Evolutionary conservation across 2,113 vertebrate genomes (phyloP).

Genomic region (Prunella himalayana): DNA sequence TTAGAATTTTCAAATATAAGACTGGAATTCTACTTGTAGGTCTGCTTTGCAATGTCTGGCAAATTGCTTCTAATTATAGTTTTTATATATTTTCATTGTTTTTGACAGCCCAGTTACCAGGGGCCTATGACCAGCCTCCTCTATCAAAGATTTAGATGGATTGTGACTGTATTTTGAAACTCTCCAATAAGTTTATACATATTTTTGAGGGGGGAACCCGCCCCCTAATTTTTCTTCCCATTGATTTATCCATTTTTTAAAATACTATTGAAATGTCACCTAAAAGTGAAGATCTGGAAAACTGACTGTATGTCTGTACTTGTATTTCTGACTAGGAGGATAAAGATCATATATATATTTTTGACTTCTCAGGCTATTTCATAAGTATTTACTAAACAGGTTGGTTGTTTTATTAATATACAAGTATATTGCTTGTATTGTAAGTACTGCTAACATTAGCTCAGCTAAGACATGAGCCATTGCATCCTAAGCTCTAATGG

Average conservation of each 20-base stretch:
- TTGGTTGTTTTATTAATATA: background rate
- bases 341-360: background rate
- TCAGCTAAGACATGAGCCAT: background rate
- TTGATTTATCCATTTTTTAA: background rate
- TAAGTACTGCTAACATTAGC: background rate
- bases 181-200: background rate
- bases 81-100: background rate
- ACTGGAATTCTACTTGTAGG: background rate
- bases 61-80: background rate
- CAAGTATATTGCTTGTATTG: background rate
- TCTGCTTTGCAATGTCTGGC: background rate
- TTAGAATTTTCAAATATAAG: background rate
- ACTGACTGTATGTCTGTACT: background rate
- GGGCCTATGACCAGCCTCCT: background rate
- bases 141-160: background rate
- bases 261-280: background rate
- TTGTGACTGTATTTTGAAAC: background rate
- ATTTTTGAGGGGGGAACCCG: rapidly evolving
- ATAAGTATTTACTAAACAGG: background rate
- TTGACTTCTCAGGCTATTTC: background rate
- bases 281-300: background rate
- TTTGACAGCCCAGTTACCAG: background rate
- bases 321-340: background rate
- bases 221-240: background rate
- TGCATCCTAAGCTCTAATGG: background rate